Percentiles rank a stretch among this genome's conserved stretches.
Conservation (phyloP, 2,113 vertebrate species). For the Empidonax alnorum region DNA sequence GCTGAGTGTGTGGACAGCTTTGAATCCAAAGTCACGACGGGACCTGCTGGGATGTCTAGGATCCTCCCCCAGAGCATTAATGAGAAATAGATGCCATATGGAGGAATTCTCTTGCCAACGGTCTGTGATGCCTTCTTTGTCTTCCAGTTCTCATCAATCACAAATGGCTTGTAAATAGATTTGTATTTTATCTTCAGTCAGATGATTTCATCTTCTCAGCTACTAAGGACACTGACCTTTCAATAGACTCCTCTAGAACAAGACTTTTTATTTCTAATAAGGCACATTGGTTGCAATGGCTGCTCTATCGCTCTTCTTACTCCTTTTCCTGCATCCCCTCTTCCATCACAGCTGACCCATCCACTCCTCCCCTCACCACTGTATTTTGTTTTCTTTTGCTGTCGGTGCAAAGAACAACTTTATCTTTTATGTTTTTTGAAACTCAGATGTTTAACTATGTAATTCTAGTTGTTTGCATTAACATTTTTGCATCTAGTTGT, state of each 20-base stretch:
- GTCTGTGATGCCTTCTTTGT: conserved; percentile 8
- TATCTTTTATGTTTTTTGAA: not conserved
- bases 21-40: conserved; percentile 10
- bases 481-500: not conserved
- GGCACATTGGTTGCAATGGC: not conserved
- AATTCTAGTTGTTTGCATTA: not conserved
- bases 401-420: not conserved
- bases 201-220: not conserved
- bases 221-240: not conserved
- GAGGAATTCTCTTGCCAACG: conserved; percentile 43
- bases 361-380: not conserved
- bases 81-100: conserved; percentile 69
- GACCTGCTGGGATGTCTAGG: conserved; percentile 43
- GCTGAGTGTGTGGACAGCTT: conserved; percentile 47
- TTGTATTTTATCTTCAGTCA: conserved; percentile 15
- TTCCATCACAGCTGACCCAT: not conserved
- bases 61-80: conserved; percentile 59
- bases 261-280: not conserved
- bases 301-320: not conserved
- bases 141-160: conserved; percentile 33
- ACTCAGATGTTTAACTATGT: not conserved
- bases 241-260: not conserved
- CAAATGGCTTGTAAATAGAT: not conserved
- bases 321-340: not conserved
- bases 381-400: not conserved